Conservation (phyloP, 1,140 invertebrate genomes). For the Pseudomyrmex flavicornis region DNA sequence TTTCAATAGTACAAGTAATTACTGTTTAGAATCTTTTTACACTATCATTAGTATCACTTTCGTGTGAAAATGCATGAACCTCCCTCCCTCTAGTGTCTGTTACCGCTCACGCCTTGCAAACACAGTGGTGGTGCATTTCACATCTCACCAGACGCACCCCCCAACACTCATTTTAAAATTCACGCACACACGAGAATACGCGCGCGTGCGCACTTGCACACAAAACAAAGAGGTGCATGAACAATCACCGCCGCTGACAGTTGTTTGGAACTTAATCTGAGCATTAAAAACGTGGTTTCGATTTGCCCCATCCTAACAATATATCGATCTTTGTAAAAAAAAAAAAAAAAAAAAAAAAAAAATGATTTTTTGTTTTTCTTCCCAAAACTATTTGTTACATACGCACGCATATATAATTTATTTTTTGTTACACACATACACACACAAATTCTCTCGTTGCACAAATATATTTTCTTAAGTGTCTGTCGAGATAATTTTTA, state of each 20-base stretch:
- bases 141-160: not conserved
- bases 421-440: not conserved
- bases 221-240: slow-evolving; percentile 68
- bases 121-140: too few species aligned
- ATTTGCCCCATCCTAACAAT: slow-evolving; percentile 40
- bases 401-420: slow-evolving; percentile 21
- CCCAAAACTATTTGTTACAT: not conserved
- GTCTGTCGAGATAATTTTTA: slow-evolving; percentile 17
- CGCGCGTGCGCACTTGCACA: slow-evolving; percentile 68
- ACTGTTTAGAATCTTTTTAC: too few species aligned
- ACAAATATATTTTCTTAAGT: slow-evolving; percentile 37
- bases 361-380: too few species aligned
- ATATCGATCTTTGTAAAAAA: not conserved
- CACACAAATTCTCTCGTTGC: slow-evolving; percentile 8
- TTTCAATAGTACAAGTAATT: not conserved
- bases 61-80: slow-evolving; percentile 13
- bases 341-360: too few species aligned
- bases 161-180: not conserved
- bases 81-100: not conserved
- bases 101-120: not conserved
- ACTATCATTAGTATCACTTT: slow-evolving; percentile 6
- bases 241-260: slow-evolving; percentile 65
- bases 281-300: slow-evolving; percentile 23
- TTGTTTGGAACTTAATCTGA: slow-evolving; percentile 76
- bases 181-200: slow-evolving; percentile 28